A percentile compares a stretch with the other conserved stretches of the same genome.
Evolutionary conservation across 2,113 vertebrate species (phyloP).

Genomic region (Ascaphus truei): DNA sequence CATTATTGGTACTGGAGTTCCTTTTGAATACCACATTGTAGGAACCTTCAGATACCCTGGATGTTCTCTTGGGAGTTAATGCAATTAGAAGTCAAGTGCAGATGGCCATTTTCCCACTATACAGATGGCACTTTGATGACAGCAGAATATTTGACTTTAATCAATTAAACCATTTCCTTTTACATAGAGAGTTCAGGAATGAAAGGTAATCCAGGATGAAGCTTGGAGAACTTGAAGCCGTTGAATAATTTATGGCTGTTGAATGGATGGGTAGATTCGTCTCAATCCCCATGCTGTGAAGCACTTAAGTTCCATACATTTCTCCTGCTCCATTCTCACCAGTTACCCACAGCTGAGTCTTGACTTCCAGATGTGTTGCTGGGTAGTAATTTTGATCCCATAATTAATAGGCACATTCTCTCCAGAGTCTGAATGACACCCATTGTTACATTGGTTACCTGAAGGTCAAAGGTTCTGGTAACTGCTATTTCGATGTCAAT

Average conservation of each 20-base stretch:
- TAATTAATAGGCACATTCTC: background rate
- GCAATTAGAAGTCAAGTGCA: constrained; percentile 12
- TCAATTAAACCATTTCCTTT: constrained; percentile 16
- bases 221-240: background rate
- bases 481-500: background rate
- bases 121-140: constrained; percentile 15
- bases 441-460: background rate
- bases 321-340: background rate
- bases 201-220: constrained; percentile 4
- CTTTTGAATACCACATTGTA: too few species aligned
- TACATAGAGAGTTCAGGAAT: background rate
- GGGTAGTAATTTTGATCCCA: background rate
- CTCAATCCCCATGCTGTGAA: background rate
- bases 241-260: background rate
- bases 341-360: background rate
- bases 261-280: constrained; percentile 4
- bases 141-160: background rate
- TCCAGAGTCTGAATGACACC: background rate
- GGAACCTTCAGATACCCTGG: background rate
- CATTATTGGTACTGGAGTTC: too few species aligned
- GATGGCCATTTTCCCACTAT: background rate
- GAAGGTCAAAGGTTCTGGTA: background rate
- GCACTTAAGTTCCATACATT: constrained; percentile 7
- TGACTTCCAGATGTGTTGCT: background rate
- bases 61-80: background rate